These are phyloP conservation scores for Tetranychus truncatus DNA, from an alignment of 2,888 invertebrate genomes.

Conservation along the genomic window DNA sequence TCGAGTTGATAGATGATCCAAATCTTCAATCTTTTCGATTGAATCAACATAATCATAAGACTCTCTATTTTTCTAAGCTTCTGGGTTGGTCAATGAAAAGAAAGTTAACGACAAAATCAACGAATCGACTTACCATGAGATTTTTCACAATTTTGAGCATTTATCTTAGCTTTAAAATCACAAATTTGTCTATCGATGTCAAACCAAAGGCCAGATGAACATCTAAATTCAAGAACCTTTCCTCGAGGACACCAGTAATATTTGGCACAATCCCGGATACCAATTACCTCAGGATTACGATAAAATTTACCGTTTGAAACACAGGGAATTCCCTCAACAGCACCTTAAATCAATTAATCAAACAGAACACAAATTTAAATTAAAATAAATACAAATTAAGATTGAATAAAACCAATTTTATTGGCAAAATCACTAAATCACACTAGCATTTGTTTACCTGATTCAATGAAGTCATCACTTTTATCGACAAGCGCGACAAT, in stretches of 20 bases:
- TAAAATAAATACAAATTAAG: neutral
- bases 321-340: conserved; percentile 35
- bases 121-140: conserved; percentile 24
- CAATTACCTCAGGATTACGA: conserved; percentile 52
- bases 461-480: neutral
- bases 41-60: neutral
- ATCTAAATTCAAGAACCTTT: conserved; percentile 67
- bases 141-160: conserved; percentile 27
- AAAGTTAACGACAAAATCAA: neutral
- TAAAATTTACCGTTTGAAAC: conserved; percentile 54
- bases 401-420: neutral
- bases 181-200: conserved; percentile 64
- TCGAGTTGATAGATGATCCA: no score
- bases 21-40: neutral
- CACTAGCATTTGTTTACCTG: neutral
- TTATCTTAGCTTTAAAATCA: conserved; percentile 45
- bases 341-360: conserved; percentile 10
- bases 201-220: conserved; percentile 56
- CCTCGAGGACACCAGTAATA: conserved; percentile 56
- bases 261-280: conserved; percentile 48
- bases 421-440: neutral
- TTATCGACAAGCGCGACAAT: neutral
- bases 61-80: neutral
- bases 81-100: neutral
- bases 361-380: neutral